A percentile compares a stretch with the other conserved stretches of the same genome.
These are phyloP conservation scores for Cephalophus harveyi DNA, from an alignment of 2,113 vertebrate species.

Conservation along the genomic window DNA sequence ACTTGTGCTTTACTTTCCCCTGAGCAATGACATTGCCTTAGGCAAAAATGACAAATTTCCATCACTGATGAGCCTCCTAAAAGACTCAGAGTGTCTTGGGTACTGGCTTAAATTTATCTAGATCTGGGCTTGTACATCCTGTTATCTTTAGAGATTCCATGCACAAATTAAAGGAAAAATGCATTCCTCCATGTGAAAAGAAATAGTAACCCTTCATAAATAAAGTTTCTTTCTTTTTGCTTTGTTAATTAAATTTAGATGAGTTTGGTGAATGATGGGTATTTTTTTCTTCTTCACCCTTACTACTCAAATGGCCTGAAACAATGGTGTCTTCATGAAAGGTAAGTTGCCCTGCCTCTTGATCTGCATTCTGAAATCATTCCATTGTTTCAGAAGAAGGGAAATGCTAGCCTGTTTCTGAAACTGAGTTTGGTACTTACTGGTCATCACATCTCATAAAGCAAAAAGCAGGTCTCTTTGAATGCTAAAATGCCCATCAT, in stretches of 20 bases:
- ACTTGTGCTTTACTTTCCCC: constrained; percentile 53
- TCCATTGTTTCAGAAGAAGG: not conserved
- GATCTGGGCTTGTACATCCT: not conserved
- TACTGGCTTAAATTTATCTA: constrained; percentile 26
- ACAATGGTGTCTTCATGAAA: not conserved
- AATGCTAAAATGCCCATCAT: not conserved
- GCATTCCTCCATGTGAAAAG: not conserved
- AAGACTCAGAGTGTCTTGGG: not conserved
- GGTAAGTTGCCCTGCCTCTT: not conserved
- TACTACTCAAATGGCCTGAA: not conserved
- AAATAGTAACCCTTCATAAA: constrained; percentile 1
- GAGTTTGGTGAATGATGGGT: not conserved
- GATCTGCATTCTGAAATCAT: not conserved
- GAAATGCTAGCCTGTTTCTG: not conserved
- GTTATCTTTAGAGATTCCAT: constrained; percentile 36
- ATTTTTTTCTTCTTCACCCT: not conserved
- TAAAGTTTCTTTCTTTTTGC: not conserved
- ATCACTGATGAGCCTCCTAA: constrained; percentile 49
- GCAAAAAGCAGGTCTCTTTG: not conserved
- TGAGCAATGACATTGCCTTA: constrained; percentile 62
- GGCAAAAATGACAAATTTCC: constrained; percentile 67
- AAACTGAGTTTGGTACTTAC: not conserved
- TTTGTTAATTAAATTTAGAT: constrained; percentile 9
- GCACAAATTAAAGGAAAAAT: constrained; percentile 22
- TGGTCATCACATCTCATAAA: not conserved